phyloP scores from a whole-genome alignment of 2,113 vertebrate species.

The Pyrgilauda ruficollis region DNA sequence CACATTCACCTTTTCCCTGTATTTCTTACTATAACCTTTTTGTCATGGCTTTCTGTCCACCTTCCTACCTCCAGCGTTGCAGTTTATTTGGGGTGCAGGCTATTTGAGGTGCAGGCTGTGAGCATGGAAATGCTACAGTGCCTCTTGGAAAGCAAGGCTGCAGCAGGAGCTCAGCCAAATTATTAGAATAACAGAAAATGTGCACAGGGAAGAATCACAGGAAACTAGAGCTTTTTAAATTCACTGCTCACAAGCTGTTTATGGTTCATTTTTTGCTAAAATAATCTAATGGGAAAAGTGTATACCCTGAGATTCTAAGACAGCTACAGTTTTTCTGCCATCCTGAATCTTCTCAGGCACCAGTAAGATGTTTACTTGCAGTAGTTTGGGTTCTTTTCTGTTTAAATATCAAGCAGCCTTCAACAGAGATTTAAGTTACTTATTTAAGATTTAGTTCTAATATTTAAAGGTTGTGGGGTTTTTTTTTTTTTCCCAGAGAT shows the following conservation, averaged over 20 bases:
- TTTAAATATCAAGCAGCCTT: neutral
- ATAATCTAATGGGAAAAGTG: neutral
- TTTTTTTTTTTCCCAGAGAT: neutral
- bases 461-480: neutral
- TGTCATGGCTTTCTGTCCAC: neutral
- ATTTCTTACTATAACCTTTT: neutral
- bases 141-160: neutral
- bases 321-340: neutral
- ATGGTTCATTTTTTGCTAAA: neutral
- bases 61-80: neutral
- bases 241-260: neutral
- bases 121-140: neutral
- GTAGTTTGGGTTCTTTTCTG: neutral
- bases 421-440: neutral
- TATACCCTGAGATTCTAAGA: neutral
- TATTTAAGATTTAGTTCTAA: neutral
- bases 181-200: constrained; percentile 1
- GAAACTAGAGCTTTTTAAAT: neutral
- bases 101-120: neutral
- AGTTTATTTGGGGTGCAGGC: neutral
- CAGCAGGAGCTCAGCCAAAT: constrained; percentile 2
- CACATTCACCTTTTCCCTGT: neutral
- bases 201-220: neutral
- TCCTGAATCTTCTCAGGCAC: neutral
- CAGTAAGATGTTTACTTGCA: neutral